phyloP scores from a whole-genome alignment of 1,140 invertebrate species.

The Drosophila nannoptera region DNA sequence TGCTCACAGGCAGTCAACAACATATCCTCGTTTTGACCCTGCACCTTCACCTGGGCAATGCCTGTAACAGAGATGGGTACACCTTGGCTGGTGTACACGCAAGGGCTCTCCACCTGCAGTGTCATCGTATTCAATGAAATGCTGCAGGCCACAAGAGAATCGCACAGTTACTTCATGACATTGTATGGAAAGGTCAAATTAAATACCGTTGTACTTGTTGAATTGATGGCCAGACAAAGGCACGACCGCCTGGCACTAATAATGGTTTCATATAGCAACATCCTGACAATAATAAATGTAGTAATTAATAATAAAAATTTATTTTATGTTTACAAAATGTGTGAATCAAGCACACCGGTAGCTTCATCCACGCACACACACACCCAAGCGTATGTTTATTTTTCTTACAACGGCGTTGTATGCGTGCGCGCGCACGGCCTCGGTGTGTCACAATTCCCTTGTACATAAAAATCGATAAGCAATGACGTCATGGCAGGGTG shows the following conservation, averaged over 20 bases:
- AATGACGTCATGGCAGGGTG: conserved; percentile 66
- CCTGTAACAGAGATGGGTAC: conserved; percentile 98
- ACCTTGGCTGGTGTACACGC: conserved; percentile 97
- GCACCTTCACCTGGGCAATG: conserved; percentile 98
- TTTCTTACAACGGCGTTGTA: conserved; percentile 44
- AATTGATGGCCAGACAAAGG: conserved; percentile 97
- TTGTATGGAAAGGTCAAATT: conserved; percentile 21
- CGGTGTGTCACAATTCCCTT: conserved; percentile 25
- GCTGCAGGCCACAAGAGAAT: conserved; percentile 80
- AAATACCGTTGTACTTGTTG: conserved; percentile 94
- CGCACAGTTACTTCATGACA: conserved; percentile 5
- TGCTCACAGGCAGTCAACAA: conserved; percentile 96
- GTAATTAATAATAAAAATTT: conserved; percentile 4
- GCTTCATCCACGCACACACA: background rate
- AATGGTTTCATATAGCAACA: conserved; percentile 94
- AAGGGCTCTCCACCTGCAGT: conserved; percentile 92
- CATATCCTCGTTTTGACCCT: conserved; percentile 98
- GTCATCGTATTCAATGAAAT: conserved; percentile 98
- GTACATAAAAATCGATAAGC: conserved; percentile 71
- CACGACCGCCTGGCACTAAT: conserved; percentile 95
- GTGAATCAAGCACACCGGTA: conserved; percentile 24
- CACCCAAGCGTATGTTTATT: background rate
- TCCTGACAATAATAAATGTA: conserved; percentile 82
- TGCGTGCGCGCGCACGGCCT: conserved; percentile 45
- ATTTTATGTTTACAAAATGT: conserved; percentile 57